These are phyloP conservation scores for Genyomyrus donnyi DNA, from an alignment of 2,113 vertebrate genomes.

Conservation along the genomic window DNA sequence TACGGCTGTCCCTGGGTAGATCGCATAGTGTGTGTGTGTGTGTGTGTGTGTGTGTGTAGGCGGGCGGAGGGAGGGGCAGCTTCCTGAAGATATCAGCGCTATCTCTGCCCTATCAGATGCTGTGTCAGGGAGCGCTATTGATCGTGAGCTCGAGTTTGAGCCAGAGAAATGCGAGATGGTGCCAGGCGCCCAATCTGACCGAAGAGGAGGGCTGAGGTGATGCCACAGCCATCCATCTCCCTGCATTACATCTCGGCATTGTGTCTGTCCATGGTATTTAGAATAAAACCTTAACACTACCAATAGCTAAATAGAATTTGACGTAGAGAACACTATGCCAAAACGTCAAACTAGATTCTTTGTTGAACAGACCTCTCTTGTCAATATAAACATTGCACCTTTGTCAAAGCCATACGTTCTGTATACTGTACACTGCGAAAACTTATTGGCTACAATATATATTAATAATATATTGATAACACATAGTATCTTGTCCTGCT, in stretches of 20 bases:
- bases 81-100: constrained; percentile 51
- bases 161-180: constrained; percentile 55
- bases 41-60: neutral
- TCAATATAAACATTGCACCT: neutral
- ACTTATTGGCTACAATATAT: neutral
- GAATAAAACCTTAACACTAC: constrained; percentile 54
- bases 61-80: neutral
- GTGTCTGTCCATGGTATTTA: constrained; percentile 59
- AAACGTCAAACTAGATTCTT: neutral
- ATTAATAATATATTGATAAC: neutral
- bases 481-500: neutral
- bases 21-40: neutral
- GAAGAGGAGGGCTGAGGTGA: constrained; percentile 46
- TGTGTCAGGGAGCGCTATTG: constrained; percentile 47
- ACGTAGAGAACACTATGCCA: neutral
- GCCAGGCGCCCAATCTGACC: constrained; percentile 63
- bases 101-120: constrained; percentile 53
- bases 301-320: constrained; percentile 28
- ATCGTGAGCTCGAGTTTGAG: constrained; percentile 54
- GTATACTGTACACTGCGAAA: neutral
- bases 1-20: neutral
- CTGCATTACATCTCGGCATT: constrained; percentile 58
- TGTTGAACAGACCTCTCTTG: neutral
- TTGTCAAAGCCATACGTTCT: neutral
- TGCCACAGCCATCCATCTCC: constrained; percentile 57